Evolutionary conservation across 2,797 vertebrate species (phyloP).

Genomic region (Enteromius fasciolatus): DNA sequence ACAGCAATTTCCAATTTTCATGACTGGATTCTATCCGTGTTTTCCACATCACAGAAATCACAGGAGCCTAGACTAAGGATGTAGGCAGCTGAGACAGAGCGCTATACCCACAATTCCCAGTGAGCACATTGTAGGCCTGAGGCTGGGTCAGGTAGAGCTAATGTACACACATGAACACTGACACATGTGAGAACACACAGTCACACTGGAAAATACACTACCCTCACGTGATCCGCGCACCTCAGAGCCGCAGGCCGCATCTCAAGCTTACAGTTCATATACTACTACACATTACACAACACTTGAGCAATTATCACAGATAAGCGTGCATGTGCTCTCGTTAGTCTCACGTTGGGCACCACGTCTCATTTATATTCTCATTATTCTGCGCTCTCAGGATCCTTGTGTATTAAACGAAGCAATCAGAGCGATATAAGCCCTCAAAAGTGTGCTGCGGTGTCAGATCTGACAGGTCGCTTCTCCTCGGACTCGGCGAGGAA

Average conservation of each 20-base stretch:
- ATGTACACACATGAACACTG: slow-evolving; percentile 32
- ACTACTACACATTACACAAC: not conserved
- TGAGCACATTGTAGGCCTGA: slow-evolving; percentile 2
- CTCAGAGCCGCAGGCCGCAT: not conserved
- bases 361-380: slow-evolving; percentile 11
- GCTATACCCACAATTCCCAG: slow-evolving; percentile 45
- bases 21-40: not conserved
- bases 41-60: not conserved
- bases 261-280: not conserved
- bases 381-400: slow-evolving; percentile 11
- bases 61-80: slow-evolving; percentile 36
- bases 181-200: slow-evolving; percentile 8
- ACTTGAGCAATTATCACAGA: slow-evolving; percentile 25
- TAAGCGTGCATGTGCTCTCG: not conserved
- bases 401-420: not conserved
- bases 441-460: not conserved
- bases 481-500: slow-evolving; percentile 21
- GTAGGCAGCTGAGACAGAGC: slow-evolving; percentile 12
- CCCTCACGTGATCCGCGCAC: not conserved
- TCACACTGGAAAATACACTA: not conserved
- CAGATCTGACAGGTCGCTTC: not conserved
- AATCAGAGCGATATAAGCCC: slow-evolving; percentile 7
- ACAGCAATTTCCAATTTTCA: not conserved
- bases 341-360: not conserved
- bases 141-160: slow-evolving; percentile 42